Percentiles rank a stretch among this genome's conserved stretches.
phyloP scores from a whole-genome alignment of 2,113 vertebrate genomes.

The Myotis yumanensis region DNA sequence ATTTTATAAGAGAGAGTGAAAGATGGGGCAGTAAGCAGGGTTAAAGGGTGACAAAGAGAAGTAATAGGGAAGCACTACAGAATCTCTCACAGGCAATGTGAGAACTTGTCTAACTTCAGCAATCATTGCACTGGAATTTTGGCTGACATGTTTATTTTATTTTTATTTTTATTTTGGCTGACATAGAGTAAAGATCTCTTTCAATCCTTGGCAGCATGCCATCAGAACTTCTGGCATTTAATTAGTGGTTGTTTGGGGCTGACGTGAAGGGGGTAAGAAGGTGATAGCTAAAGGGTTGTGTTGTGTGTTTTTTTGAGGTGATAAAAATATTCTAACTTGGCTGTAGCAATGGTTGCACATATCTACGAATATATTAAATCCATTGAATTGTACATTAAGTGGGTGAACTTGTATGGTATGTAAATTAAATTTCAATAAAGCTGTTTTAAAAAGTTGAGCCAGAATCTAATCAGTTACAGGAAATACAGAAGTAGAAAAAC shows the following conservation, averaged over 20 bases:
- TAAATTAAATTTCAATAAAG: conserved; percentile 3
- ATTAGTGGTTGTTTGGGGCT: background rate
- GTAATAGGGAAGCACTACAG: background rate
- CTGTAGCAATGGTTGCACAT: background rate
- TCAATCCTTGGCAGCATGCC: background rate
- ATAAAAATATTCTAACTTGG: background rate
- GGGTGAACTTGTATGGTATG: background rate
- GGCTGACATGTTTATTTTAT: background rate
- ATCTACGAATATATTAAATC: background rate
- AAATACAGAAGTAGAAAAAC: background rate
- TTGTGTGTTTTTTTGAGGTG: background rate
- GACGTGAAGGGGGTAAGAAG: background rate
- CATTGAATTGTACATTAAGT: background rate
- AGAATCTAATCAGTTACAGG: background rate
- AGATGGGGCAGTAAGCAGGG: background rate
- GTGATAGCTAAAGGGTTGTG: background rate
- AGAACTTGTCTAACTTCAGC: background rate
- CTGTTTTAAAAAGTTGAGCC: background rate
- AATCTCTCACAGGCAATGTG: background rate
- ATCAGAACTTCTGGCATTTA: background rate
- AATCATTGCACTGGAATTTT: background rate
- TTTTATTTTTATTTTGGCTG: background rate
- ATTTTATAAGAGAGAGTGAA: background rate
- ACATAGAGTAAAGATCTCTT: background rate
- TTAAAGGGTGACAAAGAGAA: background rate